phyloP scores from a whole-genome alignment of 2,888 invertebrate species.

The Yponomeuta plumbellus region DNA sequence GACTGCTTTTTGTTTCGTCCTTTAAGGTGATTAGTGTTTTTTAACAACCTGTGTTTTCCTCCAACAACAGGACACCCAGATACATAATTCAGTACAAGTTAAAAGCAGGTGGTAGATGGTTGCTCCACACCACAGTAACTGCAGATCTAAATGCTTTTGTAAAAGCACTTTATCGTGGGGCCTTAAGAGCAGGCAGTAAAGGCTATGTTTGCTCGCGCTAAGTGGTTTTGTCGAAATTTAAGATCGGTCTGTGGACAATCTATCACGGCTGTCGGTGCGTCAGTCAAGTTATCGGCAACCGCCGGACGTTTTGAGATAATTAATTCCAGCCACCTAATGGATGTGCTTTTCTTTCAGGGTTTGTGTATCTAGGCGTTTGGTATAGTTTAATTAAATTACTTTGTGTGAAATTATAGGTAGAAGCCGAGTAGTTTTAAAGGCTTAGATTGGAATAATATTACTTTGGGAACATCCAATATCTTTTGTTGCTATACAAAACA shows the following conservation, averaged over 20 bases:
- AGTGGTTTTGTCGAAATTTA: constrained; percentile 1
- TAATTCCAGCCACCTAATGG: constrained; percentile 27
- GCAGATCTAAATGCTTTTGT: neutral
- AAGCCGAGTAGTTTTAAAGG: neutral
- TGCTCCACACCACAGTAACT: neutral
- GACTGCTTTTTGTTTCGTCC: too few species aligned
- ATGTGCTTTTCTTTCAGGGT: constrained; percentile 5
- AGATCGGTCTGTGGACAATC: constrained; percentile 23
- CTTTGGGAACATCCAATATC: neutral
- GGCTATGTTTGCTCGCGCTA: neutral
- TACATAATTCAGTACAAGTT: constrained; percentile 1
- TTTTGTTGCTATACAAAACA: too few species aligned
- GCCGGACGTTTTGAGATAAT: constrained; percentile 30
- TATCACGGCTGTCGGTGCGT: constrained; percentile 32
- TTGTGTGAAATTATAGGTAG: neutral
- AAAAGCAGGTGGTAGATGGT: constrained; percentile 2
- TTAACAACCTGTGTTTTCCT: too few species aligned
- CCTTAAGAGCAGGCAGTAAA: neutral
- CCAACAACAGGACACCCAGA: too few species aligned
- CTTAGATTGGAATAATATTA: neutral
- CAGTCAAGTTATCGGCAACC: constrained; percentile 34
- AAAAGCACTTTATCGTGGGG: too few species aligned
- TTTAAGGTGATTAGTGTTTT: too few species aligned
- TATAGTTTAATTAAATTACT: neutral
- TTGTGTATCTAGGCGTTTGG: neutral